Evolutionary conservation across 2,113 vertebrate genomes (phyloP), one percentile per base, ranked within the genome.

Genomic region (Zapus hudsonius): DNA sequence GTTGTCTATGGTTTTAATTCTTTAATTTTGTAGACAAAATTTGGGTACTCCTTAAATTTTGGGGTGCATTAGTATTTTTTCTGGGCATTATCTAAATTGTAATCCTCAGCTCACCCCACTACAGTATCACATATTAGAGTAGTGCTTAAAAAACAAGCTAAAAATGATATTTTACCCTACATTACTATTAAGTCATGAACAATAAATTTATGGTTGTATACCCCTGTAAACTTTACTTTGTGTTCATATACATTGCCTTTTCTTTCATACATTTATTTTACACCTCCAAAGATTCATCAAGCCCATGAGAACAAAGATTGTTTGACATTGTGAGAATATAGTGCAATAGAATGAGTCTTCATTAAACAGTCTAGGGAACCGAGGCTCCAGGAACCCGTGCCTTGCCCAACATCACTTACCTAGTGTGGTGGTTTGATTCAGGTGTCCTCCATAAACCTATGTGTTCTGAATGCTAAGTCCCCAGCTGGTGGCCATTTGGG

Each of bases 111-210:
- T n/a, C n/a, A n/a, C n/a, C n/a, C n/a, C n/a, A n/a, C n/a, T n/a
- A n/a, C n/a, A n/a, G n/a, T 79, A 23, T 72, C 70, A 67, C 19
- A 29, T 36, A 64, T 7, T 70, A 75, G 61, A 90, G 4, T 22
- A 86, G 36, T 4, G 5, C 20, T 52, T 94, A 42, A 85, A 55
- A 94, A 92, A 27, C 67, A 17, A 63, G 16, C 52, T 64, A 69
- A 93, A 92, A 87, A 66, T 74, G 9, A 76, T 33, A 88, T 57
- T 95, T 93, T 63, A 87, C 2, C 25, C 74, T 76, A 33, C 38
- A 29, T 76, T 69, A 55, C 40, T 82, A 27, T 70, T 63, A 27
- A 63, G 9, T 89, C 55, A 91, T 27, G 81, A 76, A 47, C 13
- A 67, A 3, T 92, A 31, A 66, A 69, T 66, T 92, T 86, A 91